Evolutionary conservation across 2,113 vertebrate species (phyloP), one percentile per base, ranked within the genome.

Genomic region (Hoplias malabaricus): DNA sequence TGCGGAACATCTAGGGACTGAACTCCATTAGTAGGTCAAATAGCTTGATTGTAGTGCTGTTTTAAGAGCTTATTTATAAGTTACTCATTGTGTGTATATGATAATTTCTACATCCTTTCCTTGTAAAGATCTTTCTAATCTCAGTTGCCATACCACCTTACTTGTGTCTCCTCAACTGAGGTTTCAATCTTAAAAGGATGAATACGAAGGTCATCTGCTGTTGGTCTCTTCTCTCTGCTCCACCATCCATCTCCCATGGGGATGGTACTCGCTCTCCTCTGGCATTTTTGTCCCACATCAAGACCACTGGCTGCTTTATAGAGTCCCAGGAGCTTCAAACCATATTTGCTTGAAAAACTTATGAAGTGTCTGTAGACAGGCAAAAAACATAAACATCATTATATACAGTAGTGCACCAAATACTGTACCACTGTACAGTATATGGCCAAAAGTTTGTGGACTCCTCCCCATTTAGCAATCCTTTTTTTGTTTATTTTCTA

Each of bases 91-190:
- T n/a, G n/a, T n/a, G n/a, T n/a, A n/a, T n/a, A n/a, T n/a, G n/a
- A n/a, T n/a, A n/a, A n/a, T n/a, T n/a, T n/a, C n/a, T n/a, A n/a
- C 46, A n/a, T 5, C 46, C 1, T n/a, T 0, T 46, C 36, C n/a
- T n/a, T 38, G 36, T 38, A 9, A 38, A 9, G 36, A 38, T 38
- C 9, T 38, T 4, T 5, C 9, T 38, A 9, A 4, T 5, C 9
- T 9, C 36, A 38, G 36, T 9, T 9, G 9, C 36, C 4, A 38
- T 9, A 9, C 4, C 36, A 5, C 36, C 48, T 53, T 11, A 53
- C 48, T 21, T 53, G n/a, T 21, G 8, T 23, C 48, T 53, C 48
- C 6, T 53, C 87, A 54, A 91, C 90, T 54, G 91, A 65, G 0
- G 86, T 87, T 0, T 82, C 72, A 0, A 86, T 9, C 48, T 8